These are phyloP conservation scores for Empis livida DNA, from an alignment of 2,888 invertebrate species.

Conservation along the genomic window DNA sequence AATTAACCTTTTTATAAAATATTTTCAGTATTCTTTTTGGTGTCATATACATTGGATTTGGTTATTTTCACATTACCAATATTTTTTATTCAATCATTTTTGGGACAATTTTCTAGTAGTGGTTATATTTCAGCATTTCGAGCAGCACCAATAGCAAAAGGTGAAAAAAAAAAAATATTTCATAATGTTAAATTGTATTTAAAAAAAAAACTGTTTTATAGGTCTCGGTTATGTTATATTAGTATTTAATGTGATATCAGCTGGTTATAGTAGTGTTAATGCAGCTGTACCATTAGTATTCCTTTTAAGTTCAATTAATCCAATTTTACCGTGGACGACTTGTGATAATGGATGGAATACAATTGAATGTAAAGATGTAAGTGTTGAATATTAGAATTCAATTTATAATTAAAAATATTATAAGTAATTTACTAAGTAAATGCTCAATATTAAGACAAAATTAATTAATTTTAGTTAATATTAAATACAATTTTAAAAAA, in stretches of 20 bases:
- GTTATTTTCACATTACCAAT: conserved; percentile 68
- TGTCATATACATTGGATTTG: conserved; percentile 42
- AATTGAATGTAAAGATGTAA: conserved; percentile 1
- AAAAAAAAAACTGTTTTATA: conserved; percentile 28
- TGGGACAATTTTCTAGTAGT: conserved; percentile 68
- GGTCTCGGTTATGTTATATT: conserved; percentile 75
- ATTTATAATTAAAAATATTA: no score
- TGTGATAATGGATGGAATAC: conserved; percentile 77
- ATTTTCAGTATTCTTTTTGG: conserved; percentile 3
- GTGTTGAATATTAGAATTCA: no score
- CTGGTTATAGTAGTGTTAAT: conserved; percentile 71
- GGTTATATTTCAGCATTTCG: conserved; percentile 66
- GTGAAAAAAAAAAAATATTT: conserved; percentile 31
- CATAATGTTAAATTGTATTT: neutral
- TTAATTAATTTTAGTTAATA: no score
- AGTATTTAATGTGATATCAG: conserved; percentile 65
- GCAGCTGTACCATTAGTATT: conserved; percentile 75
- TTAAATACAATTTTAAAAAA: no score
- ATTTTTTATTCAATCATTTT: conserved; percentile 66
- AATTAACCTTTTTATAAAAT: neutral
- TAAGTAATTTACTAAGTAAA: no score
- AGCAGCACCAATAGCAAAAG: conserved; percentile 70
- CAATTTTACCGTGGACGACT: conserved; percentile 61
- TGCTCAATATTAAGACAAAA: no score
- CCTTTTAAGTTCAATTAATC: conserved; percentile 53